Evolutionary conservation across 2,888 invertebrate genomes (phyloP), one percentile per base, ranked within the genome.

Genomic region (Melanophora roralis): DNA sequence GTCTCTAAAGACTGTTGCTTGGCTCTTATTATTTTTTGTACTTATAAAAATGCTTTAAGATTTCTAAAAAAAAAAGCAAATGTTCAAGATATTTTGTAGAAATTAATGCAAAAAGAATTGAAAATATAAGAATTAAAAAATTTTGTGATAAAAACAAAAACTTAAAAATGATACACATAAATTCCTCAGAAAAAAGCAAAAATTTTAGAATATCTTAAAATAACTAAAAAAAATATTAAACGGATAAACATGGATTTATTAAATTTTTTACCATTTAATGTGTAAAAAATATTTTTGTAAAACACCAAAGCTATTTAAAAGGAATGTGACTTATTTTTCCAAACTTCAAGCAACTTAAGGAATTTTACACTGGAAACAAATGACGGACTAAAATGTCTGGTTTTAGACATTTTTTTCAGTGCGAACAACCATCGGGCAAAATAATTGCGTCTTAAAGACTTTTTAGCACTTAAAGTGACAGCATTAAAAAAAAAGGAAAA

Each of bases 371-470:
- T 27, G 27, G 4, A 27, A 27, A 27, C 6, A 27, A 27, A 27
- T 6, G 27, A 27, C 27, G 27, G 27, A 45, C n/a, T 23, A 45
- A 53, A 64, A 43, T 40, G 16, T n/a, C 40, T 38, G 69, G 38
- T 47, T 47, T 47, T 47, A 55, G 27, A 14, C 36, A 16, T 38
- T 23, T 40, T 59, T n/a, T 11, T 12, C 2, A 1, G 8, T 49
- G 11, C 4, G 3, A n/a, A 27, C 32, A 40, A n/a, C 59, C 57
- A 43, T 36, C 45, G 32, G 36, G 9, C 19, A 62, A 75, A 45
- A 68, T 45, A 55, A 76, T 45, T 74, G 57, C 73, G 64, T 65
- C 73, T 64, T 73, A 57, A 73, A 55, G 27, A 55, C 36, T 57
- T 27, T 27, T 27, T 5, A 27, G 19, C 59, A 60, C 21, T 47